Conservation (phyloP, 92 coral and sea anemone species). For the Heliopora coerulea region DNA sequence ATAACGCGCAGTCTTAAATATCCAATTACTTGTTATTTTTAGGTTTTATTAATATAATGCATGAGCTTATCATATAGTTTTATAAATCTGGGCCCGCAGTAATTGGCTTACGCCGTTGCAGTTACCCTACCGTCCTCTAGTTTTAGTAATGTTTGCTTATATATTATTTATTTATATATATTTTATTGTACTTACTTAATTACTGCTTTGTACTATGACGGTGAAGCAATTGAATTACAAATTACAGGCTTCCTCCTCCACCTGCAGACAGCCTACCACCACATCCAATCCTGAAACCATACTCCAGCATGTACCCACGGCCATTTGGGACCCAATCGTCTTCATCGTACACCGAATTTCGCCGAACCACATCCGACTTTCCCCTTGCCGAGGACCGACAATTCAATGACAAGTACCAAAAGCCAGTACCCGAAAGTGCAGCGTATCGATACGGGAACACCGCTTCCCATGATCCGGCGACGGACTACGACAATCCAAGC, state of each 20-base stretch:
- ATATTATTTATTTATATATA: too few relatives aligned
- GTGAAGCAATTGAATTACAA: too few relatives aligned
- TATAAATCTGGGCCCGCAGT: too few relatives aligned
- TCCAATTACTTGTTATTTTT: too few relatives aligned
- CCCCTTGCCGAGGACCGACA: conserved; percentile 17
- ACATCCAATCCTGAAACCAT: conserved; percentile 9
- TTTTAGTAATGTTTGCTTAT: too few relatives aligned
- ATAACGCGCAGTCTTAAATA: too few relatives aligned
- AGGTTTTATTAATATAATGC: too few relatives aligned
- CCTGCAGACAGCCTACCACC: conserved; percentile 21
- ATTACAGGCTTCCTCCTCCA: conserved; percentile 34
- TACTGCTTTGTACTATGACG: too few relatives aligned
- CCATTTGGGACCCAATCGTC: conserved; percentile 43
- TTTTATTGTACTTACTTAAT: too few relatives aligned
- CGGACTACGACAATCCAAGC: conserved; percentile 25
- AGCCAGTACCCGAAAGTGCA: conserved; percentile 20
- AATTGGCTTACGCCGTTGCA: too few relatives aligned
- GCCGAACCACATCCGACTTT: conserved; percentile 25
- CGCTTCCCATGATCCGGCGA: conserved; percentile 37
- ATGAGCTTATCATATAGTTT: too few relatives aligned
- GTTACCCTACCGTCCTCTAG: too few relatives aligned
- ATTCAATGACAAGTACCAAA: conserved; percentile 33
- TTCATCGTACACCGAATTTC: conserved; percentile 10
- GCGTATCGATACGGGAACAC: conserved; percentile 31
- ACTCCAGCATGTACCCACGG: conserved; percentile 30